phyloP scores from a whole-genome alignment of 2,113 vertebrate genomes.

The Cichladusa arquata region DNA sequence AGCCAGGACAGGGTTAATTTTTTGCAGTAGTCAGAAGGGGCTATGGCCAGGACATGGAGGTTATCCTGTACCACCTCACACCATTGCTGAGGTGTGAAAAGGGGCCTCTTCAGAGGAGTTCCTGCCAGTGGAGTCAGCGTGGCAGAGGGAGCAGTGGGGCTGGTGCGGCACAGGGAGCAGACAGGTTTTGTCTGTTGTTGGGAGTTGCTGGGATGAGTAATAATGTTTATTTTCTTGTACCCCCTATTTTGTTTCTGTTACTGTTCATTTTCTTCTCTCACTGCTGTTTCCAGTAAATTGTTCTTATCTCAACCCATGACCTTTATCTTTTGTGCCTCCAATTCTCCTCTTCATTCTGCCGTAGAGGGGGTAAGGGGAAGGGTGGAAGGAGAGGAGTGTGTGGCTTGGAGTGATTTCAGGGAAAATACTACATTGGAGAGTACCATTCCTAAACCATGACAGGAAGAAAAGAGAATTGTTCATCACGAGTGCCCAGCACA shows the following conservation, averaged over 20 bases:
- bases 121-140: rapidly evolving
- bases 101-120: background rate
- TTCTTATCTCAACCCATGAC: background rate
- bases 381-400: background rate
- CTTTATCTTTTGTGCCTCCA: background rate
- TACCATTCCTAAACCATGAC: background rate
- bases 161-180: background rate
- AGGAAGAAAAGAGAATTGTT: background rate
- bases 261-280: background rate
- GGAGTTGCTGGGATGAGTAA: rapidly evolving
- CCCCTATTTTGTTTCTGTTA: background rate
- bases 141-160: background rate
- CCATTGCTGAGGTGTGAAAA: background rate
- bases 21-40: too few relatives aligned
- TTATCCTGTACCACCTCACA: background rate
- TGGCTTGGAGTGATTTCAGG: background rate
- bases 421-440: background rate
- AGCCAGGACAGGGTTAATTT: background rate
- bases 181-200: background rate
- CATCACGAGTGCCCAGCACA: too few relatives aligned
- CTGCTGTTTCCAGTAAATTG: background rate
- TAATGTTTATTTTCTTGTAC: background rate
- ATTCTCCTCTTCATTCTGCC: background rate
- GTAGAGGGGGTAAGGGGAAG: background rate
- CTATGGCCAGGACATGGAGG: too few relatives aligned